These are phyloP conservation scores for Malacoctenus gilli DNA, from an alignment of 2,797 vertebrate genomes.

Conservation along the genomic window DNA sequence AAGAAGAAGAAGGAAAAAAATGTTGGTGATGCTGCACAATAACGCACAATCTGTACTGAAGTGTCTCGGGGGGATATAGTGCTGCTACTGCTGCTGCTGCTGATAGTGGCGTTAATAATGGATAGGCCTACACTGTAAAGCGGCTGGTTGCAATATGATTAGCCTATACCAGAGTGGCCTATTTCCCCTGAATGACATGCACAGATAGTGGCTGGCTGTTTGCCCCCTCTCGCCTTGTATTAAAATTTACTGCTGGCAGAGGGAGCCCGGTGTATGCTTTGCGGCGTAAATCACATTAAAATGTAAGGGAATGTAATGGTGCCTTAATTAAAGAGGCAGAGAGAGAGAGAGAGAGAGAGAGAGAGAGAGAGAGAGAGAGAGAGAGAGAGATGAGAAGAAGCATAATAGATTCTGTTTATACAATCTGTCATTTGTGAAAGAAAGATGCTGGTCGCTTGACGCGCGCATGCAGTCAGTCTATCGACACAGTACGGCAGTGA, in stretches of 20 bases:
- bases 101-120: slow-evolving; percentile 70
- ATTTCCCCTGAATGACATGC: slow-evolving; percentile 68
- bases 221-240: slow-evolving; percentile 10
- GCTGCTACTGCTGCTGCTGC: slow-evolving; percentile 43
- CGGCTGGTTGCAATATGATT: slow-evolving; percentile 65
- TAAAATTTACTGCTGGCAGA: slow-evolving; percentile 19
- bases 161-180: slow-evolving; percentile 67
- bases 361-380: too few species aligned
- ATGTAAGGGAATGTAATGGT: slow-evolving; percentile 62
- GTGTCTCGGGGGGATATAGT: slow-evolving; percentile 52
- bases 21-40: slow-evolving; percentile 37
- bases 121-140: slow-evolving; percentile 66
- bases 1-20: slow-evolving; percentile 9
- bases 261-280: slow-evolving; percentile 9
- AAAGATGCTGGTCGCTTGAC: too few species aligned
- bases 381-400: background rate
- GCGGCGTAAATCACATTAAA: slow-evolving; percentile 42
- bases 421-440: slow-evolving; percentile 66
- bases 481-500: slow-evolving; percentile 47
- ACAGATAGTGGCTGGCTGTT: slow-evolving; percentile 40
- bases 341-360: slow-evolving; percentile 12
- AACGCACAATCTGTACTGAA: slow-evolving; percentile 48
- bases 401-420: slow-evolving; percentile 51
- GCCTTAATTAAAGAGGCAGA: slow-evolving; percentile 56
- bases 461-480: slow-evolving; percentile 53